Evolutionary conservation across 1,140 invertebrate species (phyloP).

Genomic region (Antheraea pernyi): DNA sequence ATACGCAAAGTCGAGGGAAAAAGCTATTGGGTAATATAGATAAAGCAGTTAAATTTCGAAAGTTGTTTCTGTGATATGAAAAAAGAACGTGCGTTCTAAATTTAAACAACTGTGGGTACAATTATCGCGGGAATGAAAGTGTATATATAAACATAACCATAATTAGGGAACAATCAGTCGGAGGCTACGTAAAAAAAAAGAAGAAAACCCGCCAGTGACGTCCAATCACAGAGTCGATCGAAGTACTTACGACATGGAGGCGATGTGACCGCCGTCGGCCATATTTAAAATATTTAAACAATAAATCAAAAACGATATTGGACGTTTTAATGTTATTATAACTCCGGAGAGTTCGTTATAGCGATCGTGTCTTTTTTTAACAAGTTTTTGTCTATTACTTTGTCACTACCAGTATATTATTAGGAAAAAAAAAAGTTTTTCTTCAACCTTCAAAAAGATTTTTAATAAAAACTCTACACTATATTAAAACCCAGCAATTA

Average conservation of each 20-base stretch:
- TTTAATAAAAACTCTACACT: constrained; percentile 16
- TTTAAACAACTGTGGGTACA: too few relatives aligned
- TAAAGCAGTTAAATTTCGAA: too few relatives aligned
- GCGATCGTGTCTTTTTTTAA: constrained; percentile 26
- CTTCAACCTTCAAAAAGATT: constrained; percentile 7
- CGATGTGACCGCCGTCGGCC: constrained; percentile 59
- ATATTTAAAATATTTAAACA: constrained; percentile 70
- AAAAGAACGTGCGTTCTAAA: too few relatives aligned
- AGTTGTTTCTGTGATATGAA: too few relatives aligned
- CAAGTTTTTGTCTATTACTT: constrained; percentile 30
- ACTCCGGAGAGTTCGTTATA: constrained; percentile 41
- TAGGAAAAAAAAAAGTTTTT: constrained; percentile 1
- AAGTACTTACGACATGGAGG: constrained; percentile 28
- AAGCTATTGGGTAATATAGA: too few relatives aligned
- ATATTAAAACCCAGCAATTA: constrained; percentile 34
- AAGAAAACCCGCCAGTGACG: constrained; percentile 27
- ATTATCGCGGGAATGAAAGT: constrained; percentile 10
- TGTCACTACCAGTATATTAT: not conserved
- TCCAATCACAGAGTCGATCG: constrained; percentile 53
- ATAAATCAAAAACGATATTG: constrained; percentile 74
- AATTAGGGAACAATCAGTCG: constrained; percentile 60
- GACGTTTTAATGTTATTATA: constrained; percentile 47
- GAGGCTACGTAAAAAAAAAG: constrained; percentile 48
- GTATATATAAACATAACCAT: constrained; percentile 45
- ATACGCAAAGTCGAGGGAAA: too few relatives aligned